phyloP scores from a whole-genome alignment of 2,113 vertebrate species.

The Gulo gulo region DNA sequence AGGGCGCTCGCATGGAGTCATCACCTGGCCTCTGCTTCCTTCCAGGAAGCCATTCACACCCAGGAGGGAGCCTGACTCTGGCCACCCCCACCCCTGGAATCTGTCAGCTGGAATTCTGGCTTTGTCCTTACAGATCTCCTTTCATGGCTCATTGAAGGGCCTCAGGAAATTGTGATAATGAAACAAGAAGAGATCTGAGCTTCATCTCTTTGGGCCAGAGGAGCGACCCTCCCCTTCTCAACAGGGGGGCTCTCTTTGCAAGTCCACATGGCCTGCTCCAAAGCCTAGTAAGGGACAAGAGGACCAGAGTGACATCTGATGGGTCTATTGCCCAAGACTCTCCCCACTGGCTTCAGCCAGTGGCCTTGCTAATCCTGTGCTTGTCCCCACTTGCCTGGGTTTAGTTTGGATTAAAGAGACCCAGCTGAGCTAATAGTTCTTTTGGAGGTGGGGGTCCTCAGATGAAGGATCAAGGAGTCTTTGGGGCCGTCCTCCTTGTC shows the following conservation, averaged over 20 bases:
- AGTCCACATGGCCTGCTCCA: background rate
- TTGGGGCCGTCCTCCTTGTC: background rate
- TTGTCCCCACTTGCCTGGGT: background rate
- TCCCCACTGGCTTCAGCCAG: background rate
- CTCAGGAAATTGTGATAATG: background rate
- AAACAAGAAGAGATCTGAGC: background rate
- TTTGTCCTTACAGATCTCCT: background rate
- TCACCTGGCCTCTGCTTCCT: background rate
- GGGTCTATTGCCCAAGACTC: background rate
- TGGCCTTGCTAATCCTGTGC: background rate
- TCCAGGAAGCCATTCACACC: background rate
- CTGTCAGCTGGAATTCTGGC: background rate
- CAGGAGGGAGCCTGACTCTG: background rate
- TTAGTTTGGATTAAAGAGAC: slow-evolving; percentile 50
- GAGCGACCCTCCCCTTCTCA: background rate
- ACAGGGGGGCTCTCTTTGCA: background rate
- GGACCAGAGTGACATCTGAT: accelerated
- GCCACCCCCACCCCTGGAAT: background rate
- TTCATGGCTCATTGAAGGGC: background rate
- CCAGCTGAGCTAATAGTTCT: background rate
- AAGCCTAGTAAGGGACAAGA: background rate
- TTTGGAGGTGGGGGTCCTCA: background rate
- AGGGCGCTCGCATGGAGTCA: background rate
- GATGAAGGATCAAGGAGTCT: background rate
- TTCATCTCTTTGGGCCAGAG: background rate